These are phyloP conservation scores for Pachycephus smyrnensis DNA, from an alignment of 2,888 invertebrate species.

Conservation along the genomic window DNA sequence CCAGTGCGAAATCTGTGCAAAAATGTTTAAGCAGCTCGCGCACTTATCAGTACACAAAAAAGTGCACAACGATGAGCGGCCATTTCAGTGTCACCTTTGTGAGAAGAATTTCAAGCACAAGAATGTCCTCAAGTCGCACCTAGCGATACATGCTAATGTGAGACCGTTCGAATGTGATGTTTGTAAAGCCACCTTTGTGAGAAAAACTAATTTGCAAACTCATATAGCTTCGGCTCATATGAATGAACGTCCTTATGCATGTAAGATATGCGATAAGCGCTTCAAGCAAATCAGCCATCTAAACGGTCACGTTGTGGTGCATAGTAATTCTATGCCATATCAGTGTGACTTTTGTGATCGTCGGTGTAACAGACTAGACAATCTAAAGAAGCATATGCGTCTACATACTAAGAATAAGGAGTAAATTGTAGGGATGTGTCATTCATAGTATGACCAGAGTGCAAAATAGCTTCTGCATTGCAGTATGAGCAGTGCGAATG, in stretches of 20 bases:
- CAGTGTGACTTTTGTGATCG: conserved; percentile 57
- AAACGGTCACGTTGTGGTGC: conserved; percentile 56
- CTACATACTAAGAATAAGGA: conserved; percentile 51
- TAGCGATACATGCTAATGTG: conserved; percentile 65
- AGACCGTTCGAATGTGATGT: conserved; percentile 68
- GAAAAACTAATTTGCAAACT: conserved; percentile 56
- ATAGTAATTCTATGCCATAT: conserved; percentile 58
- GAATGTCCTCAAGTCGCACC: conserved; percentile 68
- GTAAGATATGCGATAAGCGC: conserved; percentile 53
- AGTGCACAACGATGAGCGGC: conserved; percentile 68
- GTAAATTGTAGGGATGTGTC: conserved; percentile 12
- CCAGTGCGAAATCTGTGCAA: conserved; percentile 59
- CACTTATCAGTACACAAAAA: conserved; percentile 61
- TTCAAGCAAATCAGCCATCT: conserved; percentile 57
- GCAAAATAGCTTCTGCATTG: not conserved
- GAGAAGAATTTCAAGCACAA: conserved; percentile 69
- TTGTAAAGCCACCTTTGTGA: conserved; percentile 67
- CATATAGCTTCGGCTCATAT: conserved; percentile 58
- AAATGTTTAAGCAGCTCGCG: conserved; percentile 58
- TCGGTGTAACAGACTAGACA: conserved; percentile 56
- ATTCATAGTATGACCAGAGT: not conserved
- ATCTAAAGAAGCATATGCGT: conserved; percentile 58
- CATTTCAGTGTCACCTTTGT: conserved; percentile 69
- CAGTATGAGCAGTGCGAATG: not conserved
- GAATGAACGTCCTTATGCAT: conserved; percentile 55